A percentile compares a stretch with the other conserved stretches of the same genome.
phyloP scores from a whole-genome alignment of 2,888 invertebrate genomes.

The Leucania comma region DNA sequence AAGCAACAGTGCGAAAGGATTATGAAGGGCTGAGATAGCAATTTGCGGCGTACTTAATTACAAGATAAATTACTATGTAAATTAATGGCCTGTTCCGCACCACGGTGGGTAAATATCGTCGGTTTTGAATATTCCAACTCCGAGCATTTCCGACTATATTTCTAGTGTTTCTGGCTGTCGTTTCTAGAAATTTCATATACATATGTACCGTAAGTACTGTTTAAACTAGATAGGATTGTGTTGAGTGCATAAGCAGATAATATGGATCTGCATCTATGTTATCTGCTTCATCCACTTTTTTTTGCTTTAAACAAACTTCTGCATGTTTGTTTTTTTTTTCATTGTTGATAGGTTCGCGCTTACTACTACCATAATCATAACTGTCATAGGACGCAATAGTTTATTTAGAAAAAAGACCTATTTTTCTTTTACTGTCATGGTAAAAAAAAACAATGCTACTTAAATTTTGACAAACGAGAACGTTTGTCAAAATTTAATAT shows the following conservation, averaged over 20 bases:
- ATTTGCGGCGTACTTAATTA: conserved; percentile 90
- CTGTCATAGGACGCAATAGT: too few relatives aligned
- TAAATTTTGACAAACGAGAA: too few relatives aligned
- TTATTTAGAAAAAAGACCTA: too few relatives aligned
- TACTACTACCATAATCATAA: too few relatives aligned
- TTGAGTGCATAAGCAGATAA: not conserved
- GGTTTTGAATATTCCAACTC: conserved; percentile 55
- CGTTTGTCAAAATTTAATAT: too few relatives aligned
- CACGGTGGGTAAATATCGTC: conserved; percentile 63
- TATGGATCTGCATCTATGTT: too few relatives aligned
- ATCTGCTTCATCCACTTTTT: too few relatives aligned
- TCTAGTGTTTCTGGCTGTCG: conserved; percentile 21
- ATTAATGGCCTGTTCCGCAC: conserved; percentile 81
- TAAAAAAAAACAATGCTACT: too few relatives aligned
- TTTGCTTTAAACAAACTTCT: too few relatives aligned
- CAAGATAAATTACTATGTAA: conserved; percentile 90
- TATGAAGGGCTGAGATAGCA: conserved; percentile 91
- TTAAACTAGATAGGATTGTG: conserved; percentile 21
- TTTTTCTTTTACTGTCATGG: too few relatives aligned
- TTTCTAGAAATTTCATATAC: conserved; percentile 29
- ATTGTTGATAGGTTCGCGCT: too few relatives aligned
- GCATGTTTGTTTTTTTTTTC: too few relatives aligned
- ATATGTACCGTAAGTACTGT: not conserved
- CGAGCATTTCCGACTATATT: conserved; percentile 36
- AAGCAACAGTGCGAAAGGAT: conserved; percentile 88